Evolutionary conservation across 1,140 invertebrate genomes (phyloP).

Genomic region (Babylonia areolata): DNA sequence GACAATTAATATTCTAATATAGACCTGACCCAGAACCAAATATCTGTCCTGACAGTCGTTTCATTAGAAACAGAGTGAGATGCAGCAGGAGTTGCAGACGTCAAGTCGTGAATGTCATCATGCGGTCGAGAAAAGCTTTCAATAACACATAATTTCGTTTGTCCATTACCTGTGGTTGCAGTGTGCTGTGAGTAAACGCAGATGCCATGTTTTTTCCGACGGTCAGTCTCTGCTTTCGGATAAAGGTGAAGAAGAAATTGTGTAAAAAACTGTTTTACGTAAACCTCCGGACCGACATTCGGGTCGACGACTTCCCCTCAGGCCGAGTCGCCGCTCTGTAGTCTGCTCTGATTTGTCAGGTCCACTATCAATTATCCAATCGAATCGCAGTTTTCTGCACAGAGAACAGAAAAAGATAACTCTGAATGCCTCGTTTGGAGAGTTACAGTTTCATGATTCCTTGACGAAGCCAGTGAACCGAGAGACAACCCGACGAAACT

Average conservation of each 20-base stretch:
- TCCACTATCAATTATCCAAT: background rate
- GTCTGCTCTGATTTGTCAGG: background rate
- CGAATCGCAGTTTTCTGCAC: background rate
- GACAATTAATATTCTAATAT: too few species aligned
- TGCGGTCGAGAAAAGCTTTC: background rate
- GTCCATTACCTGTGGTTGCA: conserved; percentile 44
- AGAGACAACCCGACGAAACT: too few species aligned
- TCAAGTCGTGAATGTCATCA: background rate
- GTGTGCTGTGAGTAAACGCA: conserved; percentile 40
- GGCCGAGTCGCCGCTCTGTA: background rate
- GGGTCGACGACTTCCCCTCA: conserved; percentile 22
- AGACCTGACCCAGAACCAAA: too few species aligned
- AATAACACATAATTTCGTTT: background rate
- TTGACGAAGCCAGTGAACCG: too few species aligned
- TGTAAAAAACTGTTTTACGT: conserved; percentile 13
- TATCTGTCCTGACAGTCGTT: background rate
- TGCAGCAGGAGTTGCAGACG: background rate
- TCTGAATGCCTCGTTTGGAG: background rate
- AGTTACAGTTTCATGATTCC: background rate
- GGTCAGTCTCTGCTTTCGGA: background rate
- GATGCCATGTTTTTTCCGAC: conserved; percentile 39
- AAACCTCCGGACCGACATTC: conserved; percentile 30
- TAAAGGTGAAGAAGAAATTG: too few species aligned
- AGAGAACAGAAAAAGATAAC: background rate
- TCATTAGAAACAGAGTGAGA: background rate